Percentiles rank a stretch among this genome's conserved stretches.
Evolutionary conservation across 92 coral and sea anemone species (phyloP).

Genomic region (Blastomussa wellsi): DNA sequence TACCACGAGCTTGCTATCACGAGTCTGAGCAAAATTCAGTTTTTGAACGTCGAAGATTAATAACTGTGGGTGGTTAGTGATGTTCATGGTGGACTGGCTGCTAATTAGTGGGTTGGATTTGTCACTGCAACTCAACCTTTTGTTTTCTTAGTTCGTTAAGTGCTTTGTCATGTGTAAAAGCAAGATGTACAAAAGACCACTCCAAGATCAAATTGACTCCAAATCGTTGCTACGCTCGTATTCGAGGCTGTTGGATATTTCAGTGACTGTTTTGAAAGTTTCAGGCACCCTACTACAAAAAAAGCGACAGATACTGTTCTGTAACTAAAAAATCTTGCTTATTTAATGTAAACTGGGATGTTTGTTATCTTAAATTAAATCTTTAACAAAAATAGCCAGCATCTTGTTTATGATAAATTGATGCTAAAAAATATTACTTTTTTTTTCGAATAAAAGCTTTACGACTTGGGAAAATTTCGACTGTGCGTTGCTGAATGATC

Average conservation of each 20-base stretch:
- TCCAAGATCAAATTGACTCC: constrained; percentile 18
- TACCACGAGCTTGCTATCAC: not conserved
- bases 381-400: constrained; percentile 21
- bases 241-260: not conserved
- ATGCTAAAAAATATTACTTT: constrained; percentile 6
- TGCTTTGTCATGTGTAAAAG: constrained; percentile 53
- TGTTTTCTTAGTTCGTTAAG: constrained; percentile 64
- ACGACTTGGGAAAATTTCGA: not conserved
- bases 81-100: constrained; percentile 35
- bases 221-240: constrained; percentile 5
- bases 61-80: constrained; percentile 23
- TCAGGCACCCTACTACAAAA: not conserved
- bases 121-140: constrained; percentile 54
- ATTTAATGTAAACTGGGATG: constrained; percentile 41
- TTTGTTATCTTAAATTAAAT: constrained; percentile 32
- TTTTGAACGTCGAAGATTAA: constrained; percentile 4
- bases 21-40: not conserved
- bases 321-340: constrained; percentile 7
- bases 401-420: constrained; percentile 13
- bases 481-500: constrained; percentile 24
- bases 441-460: not conserved
- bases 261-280: not conserved
- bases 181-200: constrained; percentile 34
- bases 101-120: constrained; percentile 79
- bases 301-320: constrained; percentile 8